phyloP scores from a whole-genome alignment of 2,113 vertebrate genomes.

The Bufo gargarizans region DNA sequence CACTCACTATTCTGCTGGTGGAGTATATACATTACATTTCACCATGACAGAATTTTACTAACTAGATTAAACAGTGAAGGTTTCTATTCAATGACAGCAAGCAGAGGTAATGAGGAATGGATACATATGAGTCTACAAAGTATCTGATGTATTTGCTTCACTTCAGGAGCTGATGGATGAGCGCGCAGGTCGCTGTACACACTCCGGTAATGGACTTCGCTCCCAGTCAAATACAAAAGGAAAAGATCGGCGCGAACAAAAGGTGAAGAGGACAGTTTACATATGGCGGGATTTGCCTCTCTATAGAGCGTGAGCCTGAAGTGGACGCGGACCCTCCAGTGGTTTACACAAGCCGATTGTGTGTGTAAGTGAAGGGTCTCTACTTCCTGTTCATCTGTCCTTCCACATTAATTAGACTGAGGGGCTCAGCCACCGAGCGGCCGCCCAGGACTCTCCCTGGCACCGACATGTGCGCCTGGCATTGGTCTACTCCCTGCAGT shows the following conservation, averaged over 20 bases:
- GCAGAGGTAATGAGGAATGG: too few relatives aligned
- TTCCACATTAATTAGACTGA: slow-evolving; percentile 46
- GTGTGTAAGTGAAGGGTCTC: not conserved
- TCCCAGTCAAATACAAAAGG: slow-evolving; percentile 51
- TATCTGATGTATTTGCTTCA: too few relatives aligned
- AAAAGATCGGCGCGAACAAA: slow-evolving; percentile 34
- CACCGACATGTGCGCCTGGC: not conserved
- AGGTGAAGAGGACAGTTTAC: slow-evolving; percentile 4
- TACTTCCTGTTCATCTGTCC: slow-evolving; percentile 55
- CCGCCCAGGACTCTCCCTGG: not conserved
- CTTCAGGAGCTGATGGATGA: too few relatives aligned
- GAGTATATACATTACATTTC: too few relatives aligned
- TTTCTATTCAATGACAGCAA: too few relatives aligned
- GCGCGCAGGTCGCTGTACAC: not conserved
- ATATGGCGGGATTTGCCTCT: slow-evolving; percentile 6
- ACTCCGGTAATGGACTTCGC: slow-evolving; percentile 30
- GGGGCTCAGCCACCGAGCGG: slow-evolving; percentile 2
- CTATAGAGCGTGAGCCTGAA: not conserved
- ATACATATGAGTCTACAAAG: too few relatives aligned
- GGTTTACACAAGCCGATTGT: slow-evolving; percentile 45
- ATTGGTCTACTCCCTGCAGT: not conserved
- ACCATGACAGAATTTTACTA: too few relatives aligned
- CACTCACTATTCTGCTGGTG: too few relatives aligned
- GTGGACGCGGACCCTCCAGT: not conserved
- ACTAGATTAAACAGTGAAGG: too few relatives aligned